Evolutionary conservation across 2,888 invertebrate species (phyloP), one percentile per base, ranked within the genome.

Genomic region (Ormia ochracea): DNA sequence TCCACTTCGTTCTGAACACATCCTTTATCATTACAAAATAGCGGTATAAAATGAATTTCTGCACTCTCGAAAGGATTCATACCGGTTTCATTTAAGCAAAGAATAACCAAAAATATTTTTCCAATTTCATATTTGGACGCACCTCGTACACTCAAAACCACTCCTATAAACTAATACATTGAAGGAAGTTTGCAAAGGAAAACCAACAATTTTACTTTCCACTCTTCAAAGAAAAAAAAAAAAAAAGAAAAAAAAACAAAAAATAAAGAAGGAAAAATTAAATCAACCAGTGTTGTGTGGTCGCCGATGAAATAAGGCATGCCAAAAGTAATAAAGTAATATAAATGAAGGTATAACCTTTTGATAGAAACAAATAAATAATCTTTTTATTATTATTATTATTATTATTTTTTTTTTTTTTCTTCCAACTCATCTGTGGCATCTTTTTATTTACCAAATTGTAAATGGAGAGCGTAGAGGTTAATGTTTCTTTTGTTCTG

Each of bases 331-430:
- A 79, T 79, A 79, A 70, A 79, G 76, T 76, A 68, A 80, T 73
- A 80, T 76, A 80, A 80, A 80, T 80, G 72, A 80, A 80, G 66
- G 80, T 76, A 76, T 63, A 76, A 80, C 76, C 80, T 80, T 43
- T 68, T 80, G 68, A 76, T 72, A 68, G 19, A 73, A 76, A 68
- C 68, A 61, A 68, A 75, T 80, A 80, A 80, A 80, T 76, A 80
- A 76, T 80, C 31, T 69, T 76, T 63, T 63, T 14, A 4, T 4
- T 65, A 36, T 33, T 45, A n/a, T n/a, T n/a, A n/a, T n/a, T n/a
- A n/a, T n/a, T n/a, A n/a, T n/a, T n/a, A n/a, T n/a, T 41, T 65
- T 59, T 50, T 52, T 41, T 41, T 10, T 9, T 12, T 38, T 45
- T 61, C 31, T 36, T 19, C n/a, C n/a, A n/a, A n/a, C n/a, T n/a